phyloP scores from a whole-genome alignment of 2,113 vertebrate species.

The Etia nguti region DNA sequence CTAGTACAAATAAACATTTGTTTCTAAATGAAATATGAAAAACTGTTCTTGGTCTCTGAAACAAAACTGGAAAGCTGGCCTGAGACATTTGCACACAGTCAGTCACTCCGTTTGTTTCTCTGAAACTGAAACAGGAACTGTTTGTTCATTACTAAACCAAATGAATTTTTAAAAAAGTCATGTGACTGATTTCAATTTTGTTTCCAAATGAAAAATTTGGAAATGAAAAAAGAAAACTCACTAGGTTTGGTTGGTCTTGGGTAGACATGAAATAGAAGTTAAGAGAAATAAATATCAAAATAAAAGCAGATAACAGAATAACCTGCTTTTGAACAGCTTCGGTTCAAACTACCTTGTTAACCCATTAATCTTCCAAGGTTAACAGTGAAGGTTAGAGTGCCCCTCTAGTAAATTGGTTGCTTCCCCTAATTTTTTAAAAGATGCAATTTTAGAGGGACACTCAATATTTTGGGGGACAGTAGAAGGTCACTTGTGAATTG shows the following conservation, averaged over 20 bases:
- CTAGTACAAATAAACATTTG: background rate
- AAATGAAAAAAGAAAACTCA: background rate
- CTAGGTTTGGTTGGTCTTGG: background rate
- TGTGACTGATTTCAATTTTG: background rate
- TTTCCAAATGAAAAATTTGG: background rate
- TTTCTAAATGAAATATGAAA: background rate
- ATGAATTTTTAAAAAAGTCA: background rate
- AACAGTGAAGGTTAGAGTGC: background rate
- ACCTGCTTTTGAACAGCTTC: background rate
- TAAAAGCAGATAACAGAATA: background rate
- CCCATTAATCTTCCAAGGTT: background rate
- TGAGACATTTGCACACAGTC: background rate
- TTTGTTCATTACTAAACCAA: background rate
- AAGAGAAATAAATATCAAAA: background rate
- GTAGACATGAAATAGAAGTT: background rate
- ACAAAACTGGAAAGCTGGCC: background rate
- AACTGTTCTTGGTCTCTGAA: background rate
- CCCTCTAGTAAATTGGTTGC: background rate
- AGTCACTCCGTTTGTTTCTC: background rate
- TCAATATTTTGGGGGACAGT: background rate
- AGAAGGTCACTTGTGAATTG: conserved; percentile 18
- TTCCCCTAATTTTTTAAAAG: background rate
- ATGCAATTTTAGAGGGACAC: background rate
- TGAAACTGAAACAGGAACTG: background rate
- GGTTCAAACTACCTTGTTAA: background rate